phyloP scores from a whole-genome alignment of 1,140 invertebrate species.

The Neodiprion pinetum region DNA sequence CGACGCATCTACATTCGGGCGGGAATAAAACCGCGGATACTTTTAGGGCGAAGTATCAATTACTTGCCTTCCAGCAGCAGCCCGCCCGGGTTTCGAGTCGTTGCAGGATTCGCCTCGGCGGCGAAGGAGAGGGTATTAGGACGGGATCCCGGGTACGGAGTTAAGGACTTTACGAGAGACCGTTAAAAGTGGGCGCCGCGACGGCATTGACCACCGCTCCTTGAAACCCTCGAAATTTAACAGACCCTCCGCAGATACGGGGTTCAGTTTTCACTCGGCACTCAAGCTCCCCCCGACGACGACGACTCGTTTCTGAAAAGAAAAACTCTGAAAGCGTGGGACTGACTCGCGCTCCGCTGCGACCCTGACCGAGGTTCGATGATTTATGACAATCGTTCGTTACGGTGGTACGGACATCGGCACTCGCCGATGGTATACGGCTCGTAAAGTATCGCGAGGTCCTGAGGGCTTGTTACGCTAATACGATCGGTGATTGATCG shows the following conservation, averaged over 20 bases:
- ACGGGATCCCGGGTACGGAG: not conserved
- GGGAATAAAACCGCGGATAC: not conserved
- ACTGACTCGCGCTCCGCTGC: not conserved
- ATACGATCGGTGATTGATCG: constrained; percentile 7
- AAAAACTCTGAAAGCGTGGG: not conserved
- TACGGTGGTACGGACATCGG: not conserved
- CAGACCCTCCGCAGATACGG: constrained; percentile 1
- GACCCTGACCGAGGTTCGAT: not conserved
- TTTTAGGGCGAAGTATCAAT: not conserved
- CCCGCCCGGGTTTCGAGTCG: not conserved
- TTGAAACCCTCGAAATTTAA: constrained; percentile 5
- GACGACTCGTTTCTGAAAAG: not conserved
- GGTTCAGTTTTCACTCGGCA: not conserved
- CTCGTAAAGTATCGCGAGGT: not conserved
- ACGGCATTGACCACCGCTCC: constrained; percentile 1
- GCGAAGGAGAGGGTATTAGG: not conserved
- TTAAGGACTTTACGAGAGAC: constrained; percentile 4
- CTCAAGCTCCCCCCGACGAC: not conserved
- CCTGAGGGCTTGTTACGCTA: constrained; percentile 4
- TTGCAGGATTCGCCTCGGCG: not conserved
- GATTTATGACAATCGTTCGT: not conserved
- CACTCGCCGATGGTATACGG: not conserved
- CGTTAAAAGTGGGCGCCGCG: not conserved
- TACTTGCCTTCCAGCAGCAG: not conserved
- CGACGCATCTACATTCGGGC: not conserved